These are phyloP conservation scores for Tokudaia muenninki DNA, from an alignment of 2,797 vertebrate species.

Conservation along the genomic window DNA sequence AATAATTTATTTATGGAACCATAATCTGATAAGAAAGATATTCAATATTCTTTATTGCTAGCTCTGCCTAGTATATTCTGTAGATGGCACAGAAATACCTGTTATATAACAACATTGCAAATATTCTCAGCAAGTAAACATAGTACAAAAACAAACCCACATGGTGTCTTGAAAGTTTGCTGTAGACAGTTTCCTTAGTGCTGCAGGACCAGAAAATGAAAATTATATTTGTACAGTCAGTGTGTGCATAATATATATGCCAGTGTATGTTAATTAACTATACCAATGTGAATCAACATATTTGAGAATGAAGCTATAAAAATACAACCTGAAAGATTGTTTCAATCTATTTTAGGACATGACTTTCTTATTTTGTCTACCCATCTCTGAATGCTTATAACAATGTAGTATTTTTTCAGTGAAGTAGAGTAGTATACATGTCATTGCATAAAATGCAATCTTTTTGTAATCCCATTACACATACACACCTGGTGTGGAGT, in stretches of 20 bases:
- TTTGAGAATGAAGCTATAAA: conserved; percentile 12
- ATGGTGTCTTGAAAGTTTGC: neutral
- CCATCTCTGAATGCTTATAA: neutral
- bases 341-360: neutral
- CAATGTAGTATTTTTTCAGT: neutral
- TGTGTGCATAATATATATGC: neutral
- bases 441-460: neutral
- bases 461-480: neutral
- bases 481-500: neutral
- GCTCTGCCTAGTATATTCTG: neutral
- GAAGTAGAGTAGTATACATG: neutral
- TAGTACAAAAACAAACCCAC: neutral
- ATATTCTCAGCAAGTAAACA: neutral
- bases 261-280: neutral
- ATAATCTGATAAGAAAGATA: neutral
- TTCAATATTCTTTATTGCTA: neutral
- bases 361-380: neutral
- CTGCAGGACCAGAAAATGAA: neutral
- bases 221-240: neutral
- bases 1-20: neutral
- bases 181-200: neutral
- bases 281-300: neutral
- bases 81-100: neutral
- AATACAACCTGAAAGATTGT: neutral
- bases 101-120: neutral